phyloP scores from a whole-genome alignment of 2,888 invertebrate genomes.

The Platerodrilus igneus region DNA sequence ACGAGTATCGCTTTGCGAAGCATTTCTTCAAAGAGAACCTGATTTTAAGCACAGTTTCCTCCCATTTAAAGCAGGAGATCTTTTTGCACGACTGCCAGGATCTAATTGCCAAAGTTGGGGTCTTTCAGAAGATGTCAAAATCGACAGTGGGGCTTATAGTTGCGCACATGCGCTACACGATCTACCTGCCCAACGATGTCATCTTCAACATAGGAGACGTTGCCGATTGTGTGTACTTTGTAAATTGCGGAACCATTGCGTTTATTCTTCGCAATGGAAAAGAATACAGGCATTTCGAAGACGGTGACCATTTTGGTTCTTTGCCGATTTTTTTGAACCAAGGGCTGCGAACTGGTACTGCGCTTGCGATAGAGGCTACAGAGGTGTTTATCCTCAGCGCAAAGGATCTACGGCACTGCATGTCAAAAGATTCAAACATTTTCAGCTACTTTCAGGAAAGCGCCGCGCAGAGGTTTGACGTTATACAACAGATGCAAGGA shows the following conservation, averaged over 20 bases:
- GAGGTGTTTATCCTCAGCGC: conserved; percentile 37
- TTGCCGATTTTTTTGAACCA: conserved; percentile 32
- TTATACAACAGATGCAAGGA: neutral
- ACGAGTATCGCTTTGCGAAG: conserved; percentile 44
- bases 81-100: conserved; percentile 52
- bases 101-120: conserved; percentile 51
- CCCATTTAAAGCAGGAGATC: conserved; percentile 50
- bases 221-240: conserved; percentile 51
- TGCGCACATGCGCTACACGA: conserved; percentile 51
- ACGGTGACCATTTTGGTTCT: conserved; percentile 52
- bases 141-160: conserved; percentile 51
- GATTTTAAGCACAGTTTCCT: conserved; percentile 40
- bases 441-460: conserved; percentile 42
- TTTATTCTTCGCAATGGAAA: conserved; percentile 45
- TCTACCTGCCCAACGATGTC: conserved; percentile 50
- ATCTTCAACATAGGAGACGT: conserved; percentile 44
- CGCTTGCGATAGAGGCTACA: conserved; percentile 39
- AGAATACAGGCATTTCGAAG: conserved; percentile 53
- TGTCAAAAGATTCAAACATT: conserved; percentile 40
- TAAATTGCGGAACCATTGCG: conserved; percentile 51
- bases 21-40: conserved; percentile 46
- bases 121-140: conserved; percentile 52
- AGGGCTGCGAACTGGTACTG: conserved; percentile 21
- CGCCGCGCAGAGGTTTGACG: conserved; percentile 37
- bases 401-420: conserved; percentile 29